Evolutionary conservation across 2,797 vertebrate genomes (phyloP).

Genomic region (Cephalopachus bancanus): DNA sequence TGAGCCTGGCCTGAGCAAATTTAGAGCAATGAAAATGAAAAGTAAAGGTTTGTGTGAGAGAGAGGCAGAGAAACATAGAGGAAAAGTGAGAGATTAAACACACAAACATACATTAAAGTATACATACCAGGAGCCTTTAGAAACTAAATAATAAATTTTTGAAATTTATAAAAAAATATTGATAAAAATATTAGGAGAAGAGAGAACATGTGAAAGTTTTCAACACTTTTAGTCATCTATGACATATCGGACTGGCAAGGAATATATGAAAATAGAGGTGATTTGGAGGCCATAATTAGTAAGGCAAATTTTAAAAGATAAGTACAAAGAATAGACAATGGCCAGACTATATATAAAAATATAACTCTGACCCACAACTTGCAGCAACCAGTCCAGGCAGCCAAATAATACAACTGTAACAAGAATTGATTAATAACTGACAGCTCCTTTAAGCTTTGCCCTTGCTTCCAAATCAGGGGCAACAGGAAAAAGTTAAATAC

Average conservation of each 20-base stretch:
- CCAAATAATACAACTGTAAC: background rate
- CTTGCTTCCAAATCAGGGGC: background rate
- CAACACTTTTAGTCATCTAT: background rate
- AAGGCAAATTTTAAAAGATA: background rate
- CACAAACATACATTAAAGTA: background rate
- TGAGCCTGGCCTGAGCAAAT: background rate
- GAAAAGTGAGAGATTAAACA: background rate
- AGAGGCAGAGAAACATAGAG: background rate
- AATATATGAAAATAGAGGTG: background rate
- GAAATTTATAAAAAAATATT: slow-evolving; percentile 30
- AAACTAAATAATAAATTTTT: background rate
- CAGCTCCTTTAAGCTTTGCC: background rate
- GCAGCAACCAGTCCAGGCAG: background rate
- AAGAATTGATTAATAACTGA: background rate
- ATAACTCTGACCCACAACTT: background rate
- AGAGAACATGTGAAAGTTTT: background rate
- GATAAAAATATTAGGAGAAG: background rate
- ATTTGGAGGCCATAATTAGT: background rate
- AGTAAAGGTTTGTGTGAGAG: background rate
- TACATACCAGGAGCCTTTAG: background rate
- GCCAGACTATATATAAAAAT: background rate
- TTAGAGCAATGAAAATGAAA: background rate
- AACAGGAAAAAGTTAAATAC: background rate
- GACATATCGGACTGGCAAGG: background rate
- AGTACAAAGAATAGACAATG: background rate